A percentile compares a stretch with the other conserved stretches of the same genome.
phyloP scores from a whole-genome alignment of 2,888 invertebrate genomes.

The Nowickia ferox region DNA sequence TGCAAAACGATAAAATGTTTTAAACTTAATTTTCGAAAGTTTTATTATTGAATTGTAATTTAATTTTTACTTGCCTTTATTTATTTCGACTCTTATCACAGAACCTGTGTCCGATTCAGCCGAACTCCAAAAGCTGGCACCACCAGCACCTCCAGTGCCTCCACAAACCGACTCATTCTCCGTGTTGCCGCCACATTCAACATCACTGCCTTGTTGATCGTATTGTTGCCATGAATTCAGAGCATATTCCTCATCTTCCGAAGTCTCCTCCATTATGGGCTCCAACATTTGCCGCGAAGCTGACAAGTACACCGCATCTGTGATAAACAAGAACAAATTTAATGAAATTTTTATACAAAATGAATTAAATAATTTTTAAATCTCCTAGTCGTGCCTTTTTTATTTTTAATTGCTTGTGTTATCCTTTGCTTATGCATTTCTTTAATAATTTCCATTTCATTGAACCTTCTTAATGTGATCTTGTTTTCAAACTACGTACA shows the following conservation, averaged over 20 bases:
- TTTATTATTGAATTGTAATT: neutral
- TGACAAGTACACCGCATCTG: constrained; percentile 82
- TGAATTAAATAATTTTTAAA: neutral
- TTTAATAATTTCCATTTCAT: neutral
- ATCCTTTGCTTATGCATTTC: constrained; percentile 66
- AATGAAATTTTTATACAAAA: neutral
- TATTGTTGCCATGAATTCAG: constrained; percentile 80
- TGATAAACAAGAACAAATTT: neutral
- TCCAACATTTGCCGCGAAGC: constrained; percentile 86
- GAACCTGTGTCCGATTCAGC: constrained; percentile 93
- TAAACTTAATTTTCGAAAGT: neutral
- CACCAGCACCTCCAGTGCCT: constrained; percentile 38
- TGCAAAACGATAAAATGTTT: constrained; percentile 71
- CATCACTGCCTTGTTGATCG: constrained; percentile 74
- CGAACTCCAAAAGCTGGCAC: constrained; percentile 82
- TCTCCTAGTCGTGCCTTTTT: constrained; percentile 41
- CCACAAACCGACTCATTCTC: constrained; percentile 44
- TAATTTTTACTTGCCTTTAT: constrained; percentile 77
- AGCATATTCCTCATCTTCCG: constrained; percentile 87
- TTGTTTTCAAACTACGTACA: constrained; percentile 67
- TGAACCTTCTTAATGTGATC: constrained; percentile 64
- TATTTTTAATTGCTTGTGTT: constrained; percentile 28
- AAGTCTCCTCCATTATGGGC: constrained; percentile 94
- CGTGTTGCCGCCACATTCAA: constrained; percentile 52
- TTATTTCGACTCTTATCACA: constrained; percentile 88